A percentile compares a stretch with the other conserved stretches of the same genome.
Conservation (phyloP, 2,797 vertebrate species). For the Melanotaenia parkinsoni region DNA sequence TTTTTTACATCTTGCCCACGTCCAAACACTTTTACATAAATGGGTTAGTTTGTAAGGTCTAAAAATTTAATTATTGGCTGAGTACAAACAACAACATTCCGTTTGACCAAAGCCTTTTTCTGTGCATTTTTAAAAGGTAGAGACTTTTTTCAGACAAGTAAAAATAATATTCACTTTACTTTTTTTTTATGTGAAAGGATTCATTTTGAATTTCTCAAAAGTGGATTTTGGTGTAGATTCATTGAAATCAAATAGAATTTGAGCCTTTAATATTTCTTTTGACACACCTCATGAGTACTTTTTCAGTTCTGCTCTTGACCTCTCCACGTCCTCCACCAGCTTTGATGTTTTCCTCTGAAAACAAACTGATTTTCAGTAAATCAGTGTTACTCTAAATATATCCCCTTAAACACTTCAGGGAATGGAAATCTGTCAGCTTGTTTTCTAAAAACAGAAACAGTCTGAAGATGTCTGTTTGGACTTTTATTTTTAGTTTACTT, state of each 20-base stretch:
- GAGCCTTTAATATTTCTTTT: background rate
- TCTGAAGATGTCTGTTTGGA: constrained; percentile 36
- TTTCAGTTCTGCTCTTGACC: constrained; percentile 31
- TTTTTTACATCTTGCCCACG: constrained; percentile 29
- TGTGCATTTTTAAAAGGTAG: constrained; percentile 6
- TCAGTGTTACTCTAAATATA: constrained; percentile 40
- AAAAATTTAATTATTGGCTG: constrained; percentile 46
- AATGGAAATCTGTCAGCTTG: constrained; percentile 32
- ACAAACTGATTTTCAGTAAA: constrained; percentile 28
- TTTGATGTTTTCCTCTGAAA: constrained; percentile 10
- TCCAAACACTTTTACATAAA: constrained; percentile 40
- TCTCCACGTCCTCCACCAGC: constrained; percentile 28
- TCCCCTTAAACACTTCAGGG: constrained; percentile 21
- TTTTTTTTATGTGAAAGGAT: background rate
- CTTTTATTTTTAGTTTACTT: constrained; percentile 55
- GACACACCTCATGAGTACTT: background rate
- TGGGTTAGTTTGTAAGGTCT: constrained; percentile 38
- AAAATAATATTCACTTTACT: constrained; percentile 25
- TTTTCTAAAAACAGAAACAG: constrained; percentile 31
- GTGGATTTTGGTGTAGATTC: background rate
- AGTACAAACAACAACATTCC: background rate
- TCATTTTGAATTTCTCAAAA: background rate
- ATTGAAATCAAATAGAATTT: constrained; percentile 29
- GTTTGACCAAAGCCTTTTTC: background rate
- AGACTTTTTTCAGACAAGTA: constrained; percentile 1